Evolutionary conservation across 2,113 vertebrate genomes (phyloP).

Genomic region (Etheostoma spectabile): DNA sequence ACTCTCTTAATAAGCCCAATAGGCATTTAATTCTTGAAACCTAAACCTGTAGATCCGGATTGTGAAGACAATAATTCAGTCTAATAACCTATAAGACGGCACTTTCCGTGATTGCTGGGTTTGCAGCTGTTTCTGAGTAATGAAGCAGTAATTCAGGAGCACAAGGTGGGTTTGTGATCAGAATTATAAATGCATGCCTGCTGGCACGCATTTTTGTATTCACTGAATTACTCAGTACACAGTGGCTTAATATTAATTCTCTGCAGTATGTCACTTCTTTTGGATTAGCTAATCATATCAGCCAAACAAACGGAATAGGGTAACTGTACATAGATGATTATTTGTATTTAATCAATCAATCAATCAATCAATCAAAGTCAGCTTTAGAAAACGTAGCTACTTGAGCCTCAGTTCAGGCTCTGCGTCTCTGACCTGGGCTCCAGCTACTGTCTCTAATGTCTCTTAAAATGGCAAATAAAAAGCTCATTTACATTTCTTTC

Average conservation of each 20-base stretch:
- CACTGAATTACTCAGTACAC: background rate
- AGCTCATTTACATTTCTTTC: no score
- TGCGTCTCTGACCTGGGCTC: background rate
- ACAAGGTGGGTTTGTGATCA: background rate
- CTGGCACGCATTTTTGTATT: background rate
- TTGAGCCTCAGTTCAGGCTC: background rate
- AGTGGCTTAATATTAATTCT: background rate
- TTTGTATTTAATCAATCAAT: background rate
- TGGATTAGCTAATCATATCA: background rate
- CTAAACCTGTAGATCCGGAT: constrained; percentile 80
- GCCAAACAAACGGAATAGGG: background rate
- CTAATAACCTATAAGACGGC: constrained; percentile 78
- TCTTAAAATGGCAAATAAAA: no score
- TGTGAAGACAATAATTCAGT: constrained; percentile 67
- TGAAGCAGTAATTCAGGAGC: constrained; percentile 19
- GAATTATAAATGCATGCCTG: background rate
- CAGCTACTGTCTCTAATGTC: no score
- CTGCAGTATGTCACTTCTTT: background rate
- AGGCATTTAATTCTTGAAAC: constrained; percentile 61
- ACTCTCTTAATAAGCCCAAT: constrained; percentile 56
- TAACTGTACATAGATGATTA: background rate
- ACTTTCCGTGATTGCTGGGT: constrained; percentile 77
- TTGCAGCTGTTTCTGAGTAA: constrained; percentile 38
- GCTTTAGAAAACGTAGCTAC: background rate
- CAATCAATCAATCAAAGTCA: background rate